These are phyloP conservation scores for Cantharis lateralis DNA, from an alignment of 2,888 invertebrate species.

Conservation along the genomic window DNA sequence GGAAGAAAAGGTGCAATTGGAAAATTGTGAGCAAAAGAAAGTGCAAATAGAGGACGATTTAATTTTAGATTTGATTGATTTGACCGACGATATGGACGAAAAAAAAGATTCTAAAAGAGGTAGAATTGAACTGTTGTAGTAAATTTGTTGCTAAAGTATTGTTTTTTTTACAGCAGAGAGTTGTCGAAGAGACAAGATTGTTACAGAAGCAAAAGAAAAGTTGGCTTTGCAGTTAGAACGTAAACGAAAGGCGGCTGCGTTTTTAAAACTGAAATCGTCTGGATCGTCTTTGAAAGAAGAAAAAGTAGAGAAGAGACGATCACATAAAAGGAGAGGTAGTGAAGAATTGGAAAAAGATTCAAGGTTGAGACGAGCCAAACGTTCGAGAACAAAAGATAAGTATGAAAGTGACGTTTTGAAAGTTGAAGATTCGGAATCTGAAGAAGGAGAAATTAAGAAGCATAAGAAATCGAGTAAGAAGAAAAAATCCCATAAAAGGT, in stretches of 20 bases:
- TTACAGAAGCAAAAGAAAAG: conserved; percentile 62
- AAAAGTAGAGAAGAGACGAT: conserved; percentile 29
- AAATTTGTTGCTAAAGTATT: not conserved
- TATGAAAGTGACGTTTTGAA: conserved; percentile 45
- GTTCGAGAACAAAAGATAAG: conserved; percentile 37
- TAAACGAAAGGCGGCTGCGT: conserved; percentile 80
- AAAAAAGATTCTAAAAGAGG: conserved; percentile 52
- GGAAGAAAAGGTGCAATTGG: not conserved
- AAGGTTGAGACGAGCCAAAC: conserved; percentile 35
- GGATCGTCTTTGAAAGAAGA: conserved; percentile 26
- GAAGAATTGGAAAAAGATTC: conserved; percentile 45
- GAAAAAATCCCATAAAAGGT: conserved; percentile 60
- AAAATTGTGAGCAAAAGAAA: not conserved
- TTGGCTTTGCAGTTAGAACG: conserved; percentile 72
- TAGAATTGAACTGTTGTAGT: not conserved
- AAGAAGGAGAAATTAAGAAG: conserved; percentile 49
- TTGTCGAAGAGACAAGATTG: conserved; percentile 63
- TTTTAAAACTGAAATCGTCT: conserved; percentile 59
- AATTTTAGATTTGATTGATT: conserved; percentile 62
- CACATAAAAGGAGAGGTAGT: conserved; percentile 25
- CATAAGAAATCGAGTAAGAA: conserved; percentile 56
- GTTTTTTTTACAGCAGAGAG: conserved; percentile 58
- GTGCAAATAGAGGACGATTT: conserved; percentile 46
- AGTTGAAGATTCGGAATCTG: conserved; percentile 40
- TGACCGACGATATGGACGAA: conserved; percentile 63